Percentiles rank a stretch among this genome's conserved stretches.
Evolutionary conservation across 2,113 vertebrate species (phyloP).

Genomic region (Mionectes macconnelli): DNA sequence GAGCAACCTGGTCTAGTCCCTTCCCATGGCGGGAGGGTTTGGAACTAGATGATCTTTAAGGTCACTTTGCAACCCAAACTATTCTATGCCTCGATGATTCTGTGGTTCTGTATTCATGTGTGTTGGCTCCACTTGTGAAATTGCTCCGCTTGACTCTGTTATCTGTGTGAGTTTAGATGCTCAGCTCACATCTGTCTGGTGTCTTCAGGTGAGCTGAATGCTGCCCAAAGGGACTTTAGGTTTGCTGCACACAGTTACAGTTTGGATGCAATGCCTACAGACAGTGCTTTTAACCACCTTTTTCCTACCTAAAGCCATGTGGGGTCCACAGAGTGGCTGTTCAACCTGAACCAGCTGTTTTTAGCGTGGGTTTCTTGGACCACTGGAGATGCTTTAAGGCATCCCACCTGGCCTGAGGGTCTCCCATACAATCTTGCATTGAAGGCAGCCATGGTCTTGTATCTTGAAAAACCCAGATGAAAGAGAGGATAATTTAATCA

Average conservation of each 20-base stretch:
- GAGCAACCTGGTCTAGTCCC: not conserved
- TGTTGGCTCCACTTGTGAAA: not conserved
- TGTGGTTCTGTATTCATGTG: not conserved
- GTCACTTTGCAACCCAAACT: not conserved
- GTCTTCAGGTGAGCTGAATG: not conserved
- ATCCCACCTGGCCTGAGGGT: not conserved
- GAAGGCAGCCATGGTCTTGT: not conserved
- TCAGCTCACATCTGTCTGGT: not conserved
- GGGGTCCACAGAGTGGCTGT: not conserved
- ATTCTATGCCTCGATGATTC: not conserved
- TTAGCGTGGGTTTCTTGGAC: not conserved
- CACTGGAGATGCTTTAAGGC: not conserved
- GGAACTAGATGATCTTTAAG: no score
- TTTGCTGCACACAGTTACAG: not conserved
- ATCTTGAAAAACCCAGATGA: not conserved
- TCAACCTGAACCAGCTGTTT: not conserved
- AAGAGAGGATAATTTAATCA: not conserved
- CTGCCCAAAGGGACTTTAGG: not conserved
- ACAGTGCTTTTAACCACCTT: not conserved
- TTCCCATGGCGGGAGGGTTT: not conserved
- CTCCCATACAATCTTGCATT: not conserved
- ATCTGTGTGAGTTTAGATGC: not conserved
- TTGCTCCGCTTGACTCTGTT: not conserved
- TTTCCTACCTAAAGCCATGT: not conserved
- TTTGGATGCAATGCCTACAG: not conserved